Conservation (phyloP, 2,113 vertebrate genomes). For the Pungitius pungitius region DNA sequence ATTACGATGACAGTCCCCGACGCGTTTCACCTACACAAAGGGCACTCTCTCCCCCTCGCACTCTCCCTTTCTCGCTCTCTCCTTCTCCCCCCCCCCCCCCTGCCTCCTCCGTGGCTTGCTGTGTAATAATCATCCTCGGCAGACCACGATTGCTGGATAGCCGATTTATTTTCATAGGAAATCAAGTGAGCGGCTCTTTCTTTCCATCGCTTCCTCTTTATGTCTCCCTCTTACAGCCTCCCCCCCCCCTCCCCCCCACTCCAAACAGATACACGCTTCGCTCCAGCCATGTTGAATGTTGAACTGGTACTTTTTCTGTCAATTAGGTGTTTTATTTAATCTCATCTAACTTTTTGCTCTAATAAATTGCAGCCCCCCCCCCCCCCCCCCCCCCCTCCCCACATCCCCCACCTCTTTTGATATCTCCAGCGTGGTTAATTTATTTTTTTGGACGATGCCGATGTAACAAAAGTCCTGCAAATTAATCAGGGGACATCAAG, state of each 20-base stretch:
- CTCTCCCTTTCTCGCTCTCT: conserved; percentile 32
- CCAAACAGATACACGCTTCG: conserved; percentile 75
- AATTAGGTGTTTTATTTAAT: conserved; percentile 98
- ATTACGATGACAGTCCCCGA: conserved; percentile 99
- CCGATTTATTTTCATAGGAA: conserved; percentile 99
- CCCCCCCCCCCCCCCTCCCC: background rate
- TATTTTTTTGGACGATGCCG: conserved; percentile 81
- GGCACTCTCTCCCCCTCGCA: conserved; percentile 89
- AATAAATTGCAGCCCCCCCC: conserved; percentile 78
- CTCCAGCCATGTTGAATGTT: conserved; percentile 60
- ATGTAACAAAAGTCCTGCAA: conserved; percentile 83
- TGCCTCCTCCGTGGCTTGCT: conserved; percentile 76
- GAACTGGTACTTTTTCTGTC: conserved; percentile 85
- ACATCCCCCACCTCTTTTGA: conserved; percentile 64
- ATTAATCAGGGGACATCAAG: conserved; percentile 89
- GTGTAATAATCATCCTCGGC: conserved; percentile 99
- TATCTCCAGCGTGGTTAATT: conserved; percentile 79
- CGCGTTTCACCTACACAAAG: conserved; percentile 99
- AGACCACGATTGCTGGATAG: conserved; percentile 99
- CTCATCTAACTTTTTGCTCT: conserved; percentile 77
- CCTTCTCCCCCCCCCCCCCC: conserved; percentile 51
- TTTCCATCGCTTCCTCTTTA: conserved; percentile 51
- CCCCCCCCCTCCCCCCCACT: background rate
- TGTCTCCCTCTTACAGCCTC: conserved; percentile 28
- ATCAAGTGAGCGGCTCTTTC: conserved; percentile 95